Percentiles rank a stretch among this genome's conserved stretches.
Evolutionary conservation across 2,113 vertebrate species (phyloP).

Genomic region (Gorsachius goisagi): DNA sequence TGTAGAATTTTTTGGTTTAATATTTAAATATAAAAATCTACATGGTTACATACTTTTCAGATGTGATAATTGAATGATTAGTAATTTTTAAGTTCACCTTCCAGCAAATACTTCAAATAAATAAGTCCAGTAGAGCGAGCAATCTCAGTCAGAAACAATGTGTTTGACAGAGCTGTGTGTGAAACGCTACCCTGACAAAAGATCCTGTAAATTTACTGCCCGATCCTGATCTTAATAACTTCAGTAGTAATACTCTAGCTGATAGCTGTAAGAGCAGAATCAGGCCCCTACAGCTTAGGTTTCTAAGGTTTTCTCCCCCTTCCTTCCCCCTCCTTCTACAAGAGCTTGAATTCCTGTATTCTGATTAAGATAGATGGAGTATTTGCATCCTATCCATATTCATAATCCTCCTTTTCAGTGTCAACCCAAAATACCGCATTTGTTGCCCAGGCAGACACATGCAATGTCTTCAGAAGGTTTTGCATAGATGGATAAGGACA

Average conservation of each 20-base stretch:
- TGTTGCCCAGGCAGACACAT: constrained; percentile 82
- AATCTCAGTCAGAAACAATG: not conserved
- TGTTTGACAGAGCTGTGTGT: not conserved
- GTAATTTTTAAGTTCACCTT: not conserved
- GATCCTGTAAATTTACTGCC: not conserved
- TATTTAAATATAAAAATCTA: not conserved
- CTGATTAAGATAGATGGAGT: constrained; percentile 82
- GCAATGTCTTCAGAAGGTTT: constrained; percentile 80
- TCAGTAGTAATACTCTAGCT: not conserved
- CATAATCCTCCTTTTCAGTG: constrained; percentile 78
- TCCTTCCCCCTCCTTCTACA: constrained; percentile 47
- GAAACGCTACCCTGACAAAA: not conserved
- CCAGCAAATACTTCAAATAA: not conserved
- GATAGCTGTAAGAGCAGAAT: not conserved
- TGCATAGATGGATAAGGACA: constrained; percentile 74
- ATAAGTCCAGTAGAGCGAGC: not conserved
- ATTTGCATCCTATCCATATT: constrained; percentile 85
- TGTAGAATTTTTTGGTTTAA: not conserved
- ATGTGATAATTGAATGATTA: not conserved
- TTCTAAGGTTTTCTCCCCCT: constrained; percentile 45
- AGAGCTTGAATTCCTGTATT: constrained; percentile 80
- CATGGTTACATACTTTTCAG: not conserved
- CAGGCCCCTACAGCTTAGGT: constrained; percentile 26
- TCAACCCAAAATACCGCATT: constrained; percentile 77
- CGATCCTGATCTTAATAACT: not conserved